Percentiles rank a stretch among this genome's conserved stretches.
These are phyloP conservation scores for Capromys pilorides DNA, from an alignment of 2,797 vertebrate genomes.

Conservation along the genomic window DNA sequence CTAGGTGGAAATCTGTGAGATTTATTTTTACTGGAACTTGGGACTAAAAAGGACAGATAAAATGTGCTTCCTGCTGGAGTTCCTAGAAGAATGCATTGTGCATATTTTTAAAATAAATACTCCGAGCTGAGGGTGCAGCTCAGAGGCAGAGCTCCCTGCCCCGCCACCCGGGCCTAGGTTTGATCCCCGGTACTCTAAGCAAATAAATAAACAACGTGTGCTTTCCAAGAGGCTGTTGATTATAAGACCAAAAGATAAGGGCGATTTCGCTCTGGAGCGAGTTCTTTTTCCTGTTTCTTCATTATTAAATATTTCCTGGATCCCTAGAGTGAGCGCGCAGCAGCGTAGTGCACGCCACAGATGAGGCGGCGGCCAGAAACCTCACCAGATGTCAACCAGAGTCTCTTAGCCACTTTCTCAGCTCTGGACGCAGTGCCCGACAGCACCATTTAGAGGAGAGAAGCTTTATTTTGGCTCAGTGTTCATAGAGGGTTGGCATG, in stretches of 20 bases:
- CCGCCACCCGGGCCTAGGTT: background rate
- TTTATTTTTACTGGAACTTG: slow-evolving; percentile 21
- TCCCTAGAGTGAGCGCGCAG: background rate
- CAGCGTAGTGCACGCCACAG: background rate
- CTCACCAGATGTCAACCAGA: background rate
- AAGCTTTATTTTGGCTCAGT: background rate
- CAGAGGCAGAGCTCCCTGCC: background rate
- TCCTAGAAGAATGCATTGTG: background rate
- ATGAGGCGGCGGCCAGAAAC: background rate
- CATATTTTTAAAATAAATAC: slow-evolving; percentile 13
- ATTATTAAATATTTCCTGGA: background rate
- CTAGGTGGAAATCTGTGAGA: background rate
- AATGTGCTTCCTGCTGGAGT: background rate
- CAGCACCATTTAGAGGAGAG: background rate
- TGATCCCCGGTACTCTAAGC: background rate
- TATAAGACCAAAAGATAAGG: slow-evolving; percentile 19
- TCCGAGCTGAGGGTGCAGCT: background rate
- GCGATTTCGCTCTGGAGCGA: background rate
- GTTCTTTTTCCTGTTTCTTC: background rate
- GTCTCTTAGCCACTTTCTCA: background rate
- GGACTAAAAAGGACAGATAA: background rate
- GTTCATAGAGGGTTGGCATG: background rate
- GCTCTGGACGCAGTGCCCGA: background rate
- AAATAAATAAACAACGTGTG: too few relatives aligned
- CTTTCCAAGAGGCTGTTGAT: slow-evolving; percentile 34